A percentile compares a stretch with the other conserved stretches of the same genome.
Conservation (phyloP, 2,113 vertebrate species). For the Lanius ludovicianus region DNA sequence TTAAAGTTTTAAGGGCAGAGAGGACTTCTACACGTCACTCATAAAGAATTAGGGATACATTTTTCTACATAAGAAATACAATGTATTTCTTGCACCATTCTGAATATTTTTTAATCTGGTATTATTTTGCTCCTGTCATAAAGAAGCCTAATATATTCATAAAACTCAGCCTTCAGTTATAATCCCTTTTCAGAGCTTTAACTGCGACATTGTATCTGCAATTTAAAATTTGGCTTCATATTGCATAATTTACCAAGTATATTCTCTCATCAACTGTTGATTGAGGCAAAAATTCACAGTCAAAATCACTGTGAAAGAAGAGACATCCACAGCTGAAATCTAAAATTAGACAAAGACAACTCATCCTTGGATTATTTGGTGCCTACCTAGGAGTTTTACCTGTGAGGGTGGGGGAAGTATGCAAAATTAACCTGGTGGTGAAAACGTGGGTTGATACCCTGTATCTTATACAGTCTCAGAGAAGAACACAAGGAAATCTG, state of each 20-base stretch:
- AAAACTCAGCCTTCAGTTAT: not conserved
- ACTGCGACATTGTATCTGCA: not conserved
- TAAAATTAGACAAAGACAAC: not conserved
- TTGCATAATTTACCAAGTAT: not conserved
- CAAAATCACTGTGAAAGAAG: not conserved
- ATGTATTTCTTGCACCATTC: not conserved
- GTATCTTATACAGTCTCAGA: not conserved
- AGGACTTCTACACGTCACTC: not conserved
- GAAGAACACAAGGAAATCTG: not conserved
- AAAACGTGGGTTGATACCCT: not conserved
- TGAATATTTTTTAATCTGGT: not conserved
- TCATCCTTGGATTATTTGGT: not conserved
- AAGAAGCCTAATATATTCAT: not conserved
- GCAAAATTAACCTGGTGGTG: not conserved
- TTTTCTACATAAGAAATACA: not conserved
- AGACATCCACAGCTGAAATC: not conserved
- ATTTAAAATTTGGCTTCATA: not conserved
- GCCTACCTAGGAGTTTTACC: not conserved
- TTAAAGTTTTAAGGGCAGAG: not conserved
- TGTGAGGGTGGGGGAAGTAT: fast-evolving
- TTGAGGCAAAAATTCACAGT: not conserved
- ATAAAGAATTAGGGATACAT: not conserved
- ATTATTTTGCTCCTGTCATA: not conserved
- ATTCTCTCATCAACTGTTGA: not conserved
- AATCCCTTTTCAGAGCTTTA: not conserved